Evolutionary conservation across 2,797 vertebrate species (phyloP), one percentile per base, ranked within the genome.

Genomic region (Uromys caudimaculatus): DNA sequence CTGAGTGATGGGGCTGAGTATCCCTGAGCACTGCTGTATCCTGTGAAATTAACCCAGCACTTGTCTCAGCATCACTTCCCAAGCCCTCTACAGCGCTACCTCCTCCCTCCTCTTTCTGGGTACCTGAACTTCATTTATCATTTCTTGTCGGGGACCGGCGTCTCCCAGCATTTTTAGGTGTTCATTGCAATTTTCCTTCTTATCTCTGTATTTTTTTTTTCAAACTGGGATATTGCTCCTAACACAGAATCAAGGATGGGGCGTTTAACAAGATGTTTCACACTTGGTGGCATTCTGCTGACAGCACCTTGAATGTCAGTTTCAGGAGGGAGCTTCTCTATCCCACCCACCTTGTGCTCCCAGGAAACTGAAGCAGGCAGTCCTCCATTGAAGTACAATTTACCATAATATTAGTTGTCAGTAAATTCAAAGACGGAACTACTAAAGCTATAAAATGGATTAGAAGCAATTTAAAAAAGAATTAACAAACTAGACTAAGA

Each of bases 401-500:
- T 97, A 81, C 98, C 98, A 87, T 98, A 97, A 98, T 98, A 99
- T 99, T 98, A 98, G 98, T 98, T 98, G 98, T 99, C 99, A 98
- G 98, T 98, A 98, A 98, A 99, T 99, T 98, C 98, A 98, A 98
- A 99, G 98, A 98, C 96, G 85, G 97, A 98, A 97, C 98, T 99
- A 98, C 98, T 98, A 98, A 98, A 98, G 99, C 99, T 98, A 99
- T 99, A 98, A 99, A 99, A 99, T 99, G 98, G 98, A 99, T 99
- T 99, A 98, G 98, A 98, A 99, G 98, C 98, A 98, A 98, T 99
- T 98, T 98, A 98, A 99, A 99, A 99, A 98, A 99, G 98, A 99
- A 99, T 99, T 99, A 99, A 98, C 98, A 99, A 99, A 99, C 98
- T 99, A 98, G 98, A 98, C 98, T 98, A 99, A 99, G 98, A 99